These are phyloP conservation scores for Sebastolobus altivelis DNA, from an alignment of 2,797 vertebrate genomes.

Conservation along the genomic window DNA sequence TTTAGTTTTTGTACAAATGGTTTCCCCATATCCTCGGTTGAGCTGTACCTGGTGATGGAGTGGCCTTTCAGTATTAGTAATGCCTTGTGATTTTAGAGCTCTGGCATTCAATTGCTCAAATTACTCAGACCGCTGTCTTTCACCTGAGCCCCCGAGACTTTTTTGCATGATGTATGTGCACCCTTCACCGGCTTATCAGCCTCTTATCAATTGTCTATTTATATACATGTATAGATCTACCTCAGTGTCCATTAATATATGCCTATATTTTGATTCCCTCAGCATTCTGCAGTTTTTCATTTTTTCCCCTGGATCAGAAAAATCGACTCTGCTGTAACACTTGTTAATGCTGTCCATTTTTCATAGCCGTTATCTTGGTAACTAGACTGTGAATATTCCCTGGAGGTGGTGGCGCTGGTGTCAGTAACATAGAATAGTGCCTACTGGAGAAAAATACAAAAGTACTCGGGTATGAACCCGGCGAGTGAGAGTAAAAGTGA, in stretches of 20 bases:
- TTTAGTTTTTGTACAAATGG: constrained; percentile 17
- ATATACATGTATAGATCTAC: constrained; percentile 44
- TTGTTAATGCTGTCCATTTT: constrained; percentile 78
- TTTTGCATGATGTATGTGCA: constrained; percentile 68
- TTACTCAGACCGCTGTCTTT: constrained; percentile 60
- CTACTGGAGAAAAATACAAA: constrained; percentile 33
- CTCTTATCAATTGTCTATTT: constrained; percentile 71
- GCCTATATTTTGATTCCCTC: constrained; percentile 73
- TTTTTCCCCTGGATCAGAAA: constrained; percentile 59
- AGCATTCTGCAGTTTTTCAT: constrained; percentile 65
- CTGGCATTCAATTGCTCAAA: constrained; percentile 67
- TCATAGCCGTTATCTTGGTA: constrained; percentile 72
- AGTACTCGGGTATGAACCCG: constrained; percentile 31
- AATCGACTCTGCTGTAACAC: constrained; percentile 66
- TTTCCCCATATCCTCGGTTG: constrained; percentile 15
- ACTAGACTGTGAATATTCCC: constrained; percentile 72
- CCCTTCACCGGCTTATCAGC: constrained; percentile 52
- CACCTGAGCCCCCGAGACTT: constrained; percentile 38
- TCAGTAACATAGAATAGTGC: constrained; percentile 46
- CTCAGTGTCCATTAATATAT: constrained; percentile 72
- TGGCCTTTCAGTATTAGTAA: constrained; percentile 59
- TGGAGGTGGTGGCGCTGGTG: constrained; percentile 48
- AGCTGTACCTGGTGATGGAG: constrained; percentile 59
- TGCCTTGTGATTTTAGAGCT: constrained; percentile 67
- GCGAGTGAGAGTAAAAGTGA: constrained; percentile 55